Percentiles rank a stretch among this genome's conserved stretches.
phyloP scores from a whole-genome alignment of 1,140 invertebrate genomes.

The Eumeta japonica region DNA sequence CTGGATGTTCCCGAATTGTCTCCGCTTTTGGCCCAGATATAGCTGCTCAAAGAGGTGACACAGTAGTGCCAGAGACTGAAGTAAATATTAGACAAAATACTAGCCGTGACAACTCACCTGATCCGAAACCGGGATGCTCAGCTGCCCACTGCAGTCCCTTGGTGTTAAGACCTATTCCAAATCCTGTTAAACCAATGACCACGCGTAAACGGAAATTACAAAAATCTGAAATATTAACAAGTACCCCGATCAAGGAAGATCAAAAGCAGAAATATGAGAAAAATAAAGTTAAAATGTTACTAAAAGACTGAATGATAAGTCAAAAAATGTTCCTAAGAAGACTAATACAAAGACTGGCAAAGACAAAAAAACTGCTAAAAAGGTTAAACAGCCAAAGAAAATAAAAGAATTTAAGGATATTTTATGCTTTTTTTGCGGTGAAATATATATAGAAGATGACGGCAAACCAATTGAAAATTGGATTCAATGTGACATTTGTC shows the following conservation, averaged over 20 bases:
- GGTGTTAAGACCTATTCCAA: conserved; percentile 17
- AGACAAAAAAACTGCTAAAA: conserved; percentile 12
- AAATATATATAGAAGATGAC: conserved; percentile 18
- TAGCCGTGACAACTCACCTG: conserved; percentile 9
- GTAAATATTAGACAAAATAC: conserved; percentile 10
- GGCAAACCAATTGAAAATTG: conserved; percentile 22
- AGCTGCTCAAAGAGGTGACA: conserved; percentile 15
- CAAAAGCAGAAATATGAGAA: conserved; percentile 17
- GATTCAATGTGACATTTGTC: conserved; percentile 26
- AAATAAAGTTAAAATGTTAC: conserved; percentile 19
- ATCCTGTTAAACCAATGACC: conserved; percentile 16
- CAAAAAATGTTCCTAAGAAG: conserved; percentile 14
- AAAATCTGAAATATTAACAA: conserved; percentile 20
- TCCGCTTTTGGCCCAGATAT: conserved; percentile 15
- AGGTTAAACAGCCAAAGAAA: conserved; percentile 12
- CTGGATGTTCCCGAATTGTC: conserved; percentile 17
- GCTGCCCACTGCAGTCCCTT: conserved; percentile 12
- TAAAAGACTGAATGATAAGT: conserved; percentile 18
- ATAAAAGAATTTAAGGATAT: conserved; percentile 20
- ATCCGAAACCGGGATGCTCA: conserved; percentile 8
- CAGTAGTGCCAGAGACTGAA: conserved; percentile 8
- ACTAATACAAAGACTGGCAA: conserved; percentile 9
- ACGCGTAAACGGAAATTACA: conserved; percentile 18
- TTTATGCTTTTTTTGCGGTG: conserved; percentile 14
- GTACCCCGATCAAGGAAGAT: conserved; percentile 18